Evolutionary conservation across 2,888 invertebrate species (phyloP).

Genomic region (Nephrocerus scutellatus): DNA sequence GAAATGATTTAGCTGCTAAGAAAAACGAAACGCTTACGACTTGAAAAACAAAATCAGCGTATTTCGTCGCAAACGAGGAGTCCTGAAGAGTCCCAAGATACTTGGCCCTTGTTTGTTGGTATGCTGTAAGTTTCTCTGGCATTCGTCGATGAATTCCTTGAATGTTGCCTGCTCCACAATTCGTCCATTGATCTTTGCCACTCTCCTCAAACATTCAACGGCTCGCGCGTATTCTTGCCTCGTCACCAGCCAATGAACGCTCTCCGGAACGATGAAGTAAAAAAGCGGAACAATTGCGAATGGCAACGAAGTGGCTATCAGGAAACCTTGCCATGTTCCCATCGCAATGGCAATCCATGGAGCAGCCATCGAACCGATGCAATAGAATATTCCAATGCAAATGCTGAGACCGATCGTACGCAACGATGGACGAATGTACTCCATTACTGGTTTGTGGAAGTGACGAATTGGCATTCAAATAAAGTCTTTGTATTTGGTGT

Average conservation of each 20-base stretch:
- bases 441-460: constrained; percentile 49
- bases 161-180: constrained; percentile 40
- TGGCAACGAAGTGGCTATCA: constrained; percentile 51
- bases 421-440: constrained; percentile 50
- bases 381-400: constrained; percentile 55
- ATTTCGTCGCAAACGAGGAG: constrained; percentile 51
- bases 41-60: constrained; percentile 51
- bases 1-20: too few relatives aligned
- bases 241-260: constrained; percentile 55
- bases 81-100: constrained; percentile 50
- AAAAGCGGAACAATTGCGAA: constrained; percentile 48
- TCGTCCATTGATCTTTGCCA: constrained; percentile 51
- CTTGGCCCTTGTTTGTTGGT: constrained; percentile 33
- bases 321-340: constrained; percentile 50
- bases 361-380: constrained; percentile 50
- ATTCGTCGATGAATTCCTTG: constrained; percentile 35
- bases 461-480: neutral
- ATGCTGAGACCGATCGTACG: constrained; percentile 53
- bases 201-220: constrained; percentile 48
- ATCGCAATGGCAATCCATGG: constrained; percentile 50
- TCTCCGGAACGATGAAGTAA: constrained; percentile 54
- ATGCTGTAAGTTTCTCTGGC: constrained; percentile 28
- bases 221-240: constrained; percentile 51
- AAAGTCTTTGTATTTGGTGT: neutral
- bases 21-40: constrained; percentile 54